These are phyloP conservation scores for Pseudochirops cupreus DNA, from an alignment of 2,797 vertebrate species.

Conservation along the genomic window DNA sequence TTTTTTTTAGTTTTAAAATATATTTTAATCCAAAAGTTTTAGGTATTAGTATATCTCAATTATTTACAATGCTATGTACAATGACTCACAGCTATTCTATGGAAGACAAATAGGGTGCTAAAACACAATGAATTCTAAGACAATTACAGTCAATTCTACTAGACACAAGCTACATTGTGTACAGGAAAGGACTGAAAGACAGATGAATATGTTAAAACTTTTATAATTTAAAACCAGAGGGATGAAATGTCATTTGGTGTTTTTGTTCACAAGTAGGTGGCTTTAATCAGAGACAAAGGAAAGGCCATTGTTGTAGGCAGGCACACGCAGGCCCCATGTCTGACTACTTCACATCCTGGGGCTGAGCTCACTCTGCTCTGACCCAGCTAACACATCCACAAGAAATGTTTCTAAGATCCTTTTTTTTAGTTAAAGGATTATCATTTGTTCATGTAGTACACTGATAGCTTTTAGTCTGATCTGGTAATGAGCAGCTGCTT, in stretches of 20 bases:
- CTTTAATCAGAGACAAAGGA: not conserved
- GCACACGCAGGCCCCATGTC: too few relatives aligned
- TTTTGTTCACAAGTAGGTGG: slow-evolving; percentile 21
- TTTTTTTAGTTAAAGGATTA: not conserved
- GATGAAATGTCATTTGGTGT: slow-evolving; percentile 21
- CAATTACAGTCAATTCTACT: slow-evolving; percentile 9
- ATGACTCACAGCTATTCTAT: slow-evolving; percentile 39
- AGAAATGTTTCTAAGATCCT: not conserved
- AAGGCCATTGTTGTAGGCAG: not conserved
- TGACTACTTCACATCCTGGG: not conserved
- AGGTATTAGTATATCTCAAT: slow-evolving; percentile 45
- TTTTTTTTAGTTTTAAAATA: slow-evolving; percentile 51
- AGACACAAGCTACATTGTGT: not conserved
- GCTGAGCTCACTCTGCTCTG: not conserved
- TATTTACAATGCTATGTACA: slow-evolving; percentile 65
- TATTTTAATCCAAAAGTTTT: slow-evolving; percentile 68
- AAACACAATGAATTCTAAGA: not conserved
- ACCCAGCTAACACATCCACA: not conserved
- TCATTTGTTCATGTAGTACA: not conserved
- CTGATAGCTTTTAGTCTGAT: not conserved
- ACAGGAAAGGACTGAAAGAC: slow-evolving; percentile 19
- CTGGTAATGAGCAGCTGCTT: not conserved
- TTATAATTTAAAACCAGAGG: slow-evolving; percentile 15
- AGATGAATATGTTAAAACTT: not conserved
- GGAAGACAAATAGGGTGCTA: slow-evolving; percentile 25